Base-by-base conservation (phyloP, 2,888 invertebrate species). In the Ferrisia virgata region DNA sequence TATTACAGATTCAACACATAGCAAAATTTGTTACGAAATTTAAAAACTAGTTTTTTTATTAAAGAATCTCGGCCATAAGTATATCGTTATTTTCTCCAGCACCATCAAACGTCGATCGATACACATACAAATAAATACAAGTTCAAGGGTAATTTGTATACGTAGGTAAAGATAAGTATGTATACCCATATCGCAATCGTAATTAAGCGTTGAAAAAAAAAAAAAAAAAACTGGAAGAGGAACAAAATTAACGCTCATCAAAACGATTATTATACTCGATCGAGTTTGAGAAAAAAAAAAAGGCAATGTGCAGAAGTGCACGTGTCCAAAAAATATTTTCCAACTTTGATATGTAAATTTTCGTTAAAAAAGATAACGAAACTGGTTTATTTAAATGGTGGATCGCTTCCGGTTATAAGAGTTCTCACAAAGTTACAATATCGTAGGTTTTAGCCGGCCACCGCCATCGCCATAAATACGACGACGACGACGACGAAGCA, bases 341-440 rank as follows among this genome's bases (percentile, higher is more conserved):
- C 53, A 53, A 22, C 53, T 47, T 6, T 15, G 13, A 64, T 76
- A 76, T 76, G 72, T 76, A 76, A 76, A 76, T 76, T 76, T 76
- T 76, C 36, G 33, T 25, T 53, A 36, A 76, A 76, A 76, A 76
- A 76, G 72, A 76, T 76, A 76, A 36, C 36, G 33, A 76, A 76
- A 76, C 72, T 76, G 72, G 72, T 76, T 76, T 31, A 33, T 28
- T 69, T 76, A 76, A 76, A 76, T 15, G 36, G 33, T n/a, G 72
- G 72, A 76, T 76, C n/a, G 72, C 36, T 76, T 76, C 72, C 72
- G 72, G 72, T 76, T 76, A 76, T 76, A 18, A 31, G 72, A 76
- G 36, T 76, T 76, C 72, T 76, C 72, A 76, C 72, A 76, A 33
- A 76, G 72, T 76, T 76, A 76, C 36, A 76, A 69, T 69, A 69